Evolutionary conservation across 2,888 invertebrate genomes (phyloP), one percentile per base, ranked within the genome.

Genomic region (Mongoloraphidia duomilia): DNA sequence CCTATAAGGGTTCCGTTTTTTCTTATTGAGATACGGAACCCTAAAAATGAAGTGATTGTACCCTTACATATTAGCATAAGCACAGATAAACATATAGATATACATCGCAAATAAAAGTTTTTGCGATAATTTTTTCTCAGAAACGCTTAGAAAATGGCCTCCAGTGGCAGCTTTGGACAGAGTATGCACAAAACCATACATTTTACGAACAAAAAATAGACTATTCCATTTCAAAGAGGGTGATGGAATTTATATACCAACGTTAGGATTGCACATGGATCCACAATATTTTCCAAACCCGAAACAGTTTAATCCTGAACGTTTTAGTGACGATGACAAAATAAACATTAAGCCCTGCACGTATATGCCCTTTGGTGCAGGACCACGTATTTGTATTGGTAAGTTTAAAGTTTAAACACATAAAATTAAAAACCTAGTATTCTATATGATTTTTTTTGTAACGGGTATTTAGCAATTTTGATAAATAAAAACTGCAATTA

Each of bases 351-450:
- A 66, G 46, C 69, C 71, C 0, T 71, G 69, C 53, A 67, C 71
- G 0, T 76, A 67, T 53, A 57, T 72, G 59, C 74, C 76, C 0
- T 76, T 75, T 54, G 76, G 76, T 2, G 54, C 62, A 13, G 76
- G 76, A 1, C 75, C 75, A 0, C 66, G 75, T 47, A 69, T 62
- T 54, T 77, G 76, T 55, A 69, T 76, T 46, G 76, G 74, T 66
- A 54, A 54, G 55, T 39, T 48, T 17, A n/a, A n/a, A n/a, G n/a
- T n/a, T n/a, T n/a, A n/a, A n/a, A n/a, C n/a, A n/a, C n/a, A n/a
- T n/a, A n/a, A n/a, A n/a, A n/a, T n/a, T n/a, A n/a, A n/a, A n/a
- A n/a, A n/a, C n/a, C n/a, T n/a, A n/a, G n/a, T n/a, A n/a, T n/a
- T n/a, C n/a, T n/a, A n/a, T n/a, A n/a, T n/a, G n/a, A n/a, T n/a